phyloP scores from a whole-genome alignment of 2,113 vertebrate species.

The Pseudois nayaur region DNA sequence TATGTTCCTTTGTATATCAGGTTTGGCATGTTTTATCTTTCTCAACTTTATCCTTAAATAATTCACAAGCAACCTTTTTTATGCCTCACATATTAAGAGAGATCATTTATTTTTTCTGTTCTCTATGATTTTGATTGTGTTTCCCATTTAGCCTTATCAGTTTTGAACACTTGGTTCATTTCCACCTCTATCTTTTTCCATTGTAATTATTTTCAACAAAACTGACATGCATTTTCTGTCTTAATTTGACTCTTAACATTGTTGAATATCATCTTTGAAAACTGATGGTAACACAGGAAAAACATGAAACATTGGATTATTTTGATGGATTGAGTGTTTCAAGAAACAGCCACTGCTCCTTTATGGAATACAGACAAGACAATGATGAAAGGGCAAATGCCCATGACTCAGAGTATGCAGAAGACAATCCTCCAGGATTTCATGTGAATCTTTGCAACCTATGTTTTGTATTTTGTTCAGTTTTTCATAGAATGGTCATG shows the following conservation, averaged over 20 bases:
- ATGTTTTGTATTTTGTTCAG: not conserved
- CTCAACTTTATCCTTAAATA: constrained; percentile 26
- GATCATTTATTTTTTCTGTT: constrained; percentile 44
- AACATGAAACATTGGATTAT: not conserved
- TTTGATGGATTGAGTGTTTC: not conserved
- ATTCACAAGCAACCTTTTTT: constrained; percentile 22
- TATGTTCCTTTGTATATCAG: not conserved
- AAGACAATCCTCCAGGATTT: not conserved
- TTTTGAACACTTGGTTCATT: constrained; percentile 53
- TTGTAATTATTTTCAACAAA: constrained; percentile 46
- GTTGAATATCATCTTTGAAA: constrained; percentile 67
- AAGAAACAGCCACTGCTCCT: not conserved
- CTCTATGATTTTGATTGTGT: constrained; percentile 43
- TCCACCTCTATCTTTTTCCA: constrained; percentile 41
- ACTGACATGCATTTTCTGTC: not conserved
- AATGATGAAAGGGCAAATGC: not conserved
- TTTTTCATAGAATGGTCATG: not conserved
- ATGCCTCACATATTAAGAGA: constrained; percentile 47
- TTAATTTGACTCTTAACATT: constrained; percentile 51
- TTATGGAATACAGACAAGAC: not conserved
- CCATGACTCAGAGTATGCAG: accelerated
- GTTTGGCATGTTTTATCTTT: constrained; percentile 19
- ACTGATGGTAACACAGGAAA: not conserved
- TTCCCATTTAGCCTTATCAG: constrained; percentile 43
- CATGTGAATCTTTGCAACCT: not conserved